These are phyloP conservation scores for Metaphire vulgaris DNA, from an alignment of 1,140 invertebrate genomes.

Conservation along the genomic window DNA sequence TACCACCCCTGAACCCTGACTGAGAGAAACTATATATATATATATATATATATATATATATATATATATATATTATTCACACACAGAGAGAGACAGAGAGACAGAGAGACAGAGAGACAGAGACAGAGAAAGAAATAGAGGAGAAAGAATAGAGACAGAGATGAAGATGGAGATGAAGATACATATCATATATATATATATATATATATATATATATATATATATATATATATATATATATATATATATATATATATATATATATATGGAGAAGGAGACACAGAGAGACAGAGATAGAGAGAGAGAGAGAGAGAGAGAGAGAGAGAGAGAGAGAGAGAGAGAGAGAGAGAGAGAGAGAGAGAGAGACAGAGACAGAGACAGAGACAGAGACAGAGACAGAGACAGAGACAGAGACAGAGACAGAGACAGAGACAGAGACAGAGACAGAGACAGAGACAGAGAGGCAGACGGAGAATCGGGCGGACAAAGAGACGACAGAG, in stretches of 20 bases:
- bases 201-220: neutral
- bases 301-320: neutral
- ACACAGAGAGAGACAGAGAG: slow-evolving; percentile 14
- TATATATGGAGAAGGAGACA: neutral
- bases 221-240: neutral
- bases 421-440: neutral
- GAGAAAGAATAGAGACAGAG: neutral
- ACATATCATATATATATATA: slow-evolving; percentile 7
- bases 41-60: no score
- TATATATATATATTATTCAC: no score
- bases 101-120: slow-evolving; percentile 12
- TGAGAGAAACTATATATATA: no score
- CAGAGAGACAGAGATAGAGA: neutral
- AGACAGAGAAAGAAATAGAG: slow-evolving; percentile 17
- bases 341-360: neutral
- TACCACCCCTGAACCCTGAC: no score
- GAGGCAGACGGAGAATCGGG: neutral
- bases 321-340: neutral
- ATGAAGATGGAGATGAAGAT: neutral
- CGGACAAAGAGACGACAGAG: neutral
- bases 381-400: neutral
- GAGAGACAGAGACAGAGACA: neutral
- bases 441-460: neutral
- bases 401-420: neutral
- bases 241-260: neutral